Evolutionary conservation across 2,113 vertebrate genomes (phyloP).

Genomic region (Toxostoma redivivum): DNA sequence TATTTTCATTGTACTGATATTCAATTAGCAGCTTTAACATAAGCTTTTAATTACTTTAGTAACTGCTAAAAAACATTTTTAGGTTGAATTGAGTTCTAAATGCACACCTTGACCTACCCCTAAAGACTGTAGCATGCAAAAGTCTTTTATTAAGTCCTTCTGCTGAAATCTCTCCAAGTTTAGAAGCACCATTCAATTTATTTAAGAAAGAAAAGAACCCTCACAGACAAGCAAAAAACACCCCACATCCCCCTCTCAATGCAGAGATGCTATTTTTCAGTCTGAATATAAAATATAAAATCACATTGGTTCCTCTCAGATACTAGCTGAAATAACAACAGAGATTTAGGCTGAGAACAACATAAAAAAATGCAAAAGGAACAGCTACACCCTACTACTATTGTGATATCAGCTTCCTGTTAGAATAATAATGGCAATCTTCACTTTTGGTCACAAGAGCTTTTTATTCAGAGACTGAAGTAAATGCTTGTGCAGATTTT

Average conservation of each 20-base stretch:
- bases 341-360: background rate
- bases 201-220: background rate
- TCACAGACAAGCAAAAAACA: background rate
- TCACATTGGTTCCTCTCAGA: background rate
- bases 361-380: conserved; percentile 60
- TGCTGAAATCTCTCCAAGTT: background rate
- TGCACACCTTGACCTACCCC: background rate
- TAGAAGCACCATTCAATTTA: background rate
- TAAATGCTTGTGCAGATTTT: background rate
- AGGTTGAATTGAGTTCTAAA: background rate
- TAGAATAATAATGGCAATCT: conserved; percentile 57
- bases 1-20: background rate
- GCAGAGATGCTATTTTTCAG: background rate
- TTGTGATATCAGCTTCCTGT: conserved; percentile 83
- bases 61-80: background rate
- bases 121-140: background rate
- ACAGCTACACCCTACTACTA: conserved; percentile 83
- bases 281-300: background rate
- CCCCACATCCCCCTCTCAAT: background rate
- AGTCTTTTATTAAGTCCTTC: background rate
- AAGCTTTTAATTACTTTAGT: background rate
- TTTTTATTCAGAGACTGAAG: conserved; percentile 20
- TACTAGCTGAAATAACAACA: background rate
- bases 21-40: background rate
- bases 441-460: background rate